Evolutionary conservation across 2,888 invertebrate genomes (phyloP).

Genomic region (Leptopterna dolabrata): DNA sequence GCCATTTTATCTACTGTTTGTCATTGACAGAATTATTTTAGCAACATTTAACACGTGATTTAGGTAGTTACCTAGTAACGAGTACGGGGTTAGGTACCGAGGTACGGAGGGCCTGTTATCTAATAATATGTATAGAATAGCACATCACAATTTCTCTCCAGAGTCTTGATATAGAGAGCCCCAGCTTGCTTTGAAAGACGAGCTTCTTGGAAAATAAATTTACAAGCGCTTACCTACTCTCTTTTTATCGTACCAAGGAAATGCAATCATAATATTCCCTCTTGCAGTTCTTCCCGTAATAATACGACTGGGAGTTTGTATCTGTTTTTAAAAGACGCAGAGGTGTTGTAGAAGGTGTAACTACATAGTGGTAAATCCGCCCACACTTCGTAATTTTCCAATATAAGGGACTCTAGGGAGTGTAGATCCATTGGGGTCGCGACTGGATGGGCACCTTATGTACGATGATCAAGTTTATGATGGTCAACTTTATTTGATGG

Average conservation of each 20-base stretch:
- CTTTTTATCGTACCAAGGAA: slow-evolving; percentile 23
- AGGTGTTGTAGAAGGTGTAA: background rate
- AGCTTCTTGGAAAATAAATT: background rate
- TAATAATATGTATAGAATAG: too few species aligned
- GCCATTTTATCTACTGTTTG: too few species aligned
- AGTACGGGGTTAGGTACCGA: too few species aligned
- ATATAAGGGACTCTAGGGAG: too few species aligned
- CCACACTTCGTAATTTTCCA: background rate
- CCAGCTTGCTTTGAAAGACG: background rate
- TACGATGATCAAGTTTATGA: too few species aligned
- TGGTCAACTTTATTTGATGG: too few species aligned
- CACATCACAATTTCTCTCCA: background rate
- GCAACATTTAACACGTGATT: too few species aligned
- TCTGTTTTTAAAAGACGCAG: background rate
- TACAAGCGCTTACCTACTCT: slow-evolving; percentile 15
- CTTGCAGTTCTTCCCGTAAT: background rate
- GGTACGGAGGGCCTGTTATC: too few species aligned
- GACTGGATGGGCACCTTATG: too few species aligned
- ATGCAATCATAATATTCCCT: slow-evolving; percentile 22
- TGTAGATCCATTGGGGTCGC: too few species aligned
- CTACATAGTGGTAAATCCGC: background rate
- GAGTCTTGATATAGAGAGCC: background rate
- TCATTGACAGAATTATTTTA: too few species aligned
- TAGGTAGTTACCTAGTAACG: too few species aligned
- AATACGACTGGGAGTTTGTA: background rate